Evolutionary conservation across 2,113 vertebrate species (phyloP).

Genomic region (Oreotrochilus melanogaster): DNA sequence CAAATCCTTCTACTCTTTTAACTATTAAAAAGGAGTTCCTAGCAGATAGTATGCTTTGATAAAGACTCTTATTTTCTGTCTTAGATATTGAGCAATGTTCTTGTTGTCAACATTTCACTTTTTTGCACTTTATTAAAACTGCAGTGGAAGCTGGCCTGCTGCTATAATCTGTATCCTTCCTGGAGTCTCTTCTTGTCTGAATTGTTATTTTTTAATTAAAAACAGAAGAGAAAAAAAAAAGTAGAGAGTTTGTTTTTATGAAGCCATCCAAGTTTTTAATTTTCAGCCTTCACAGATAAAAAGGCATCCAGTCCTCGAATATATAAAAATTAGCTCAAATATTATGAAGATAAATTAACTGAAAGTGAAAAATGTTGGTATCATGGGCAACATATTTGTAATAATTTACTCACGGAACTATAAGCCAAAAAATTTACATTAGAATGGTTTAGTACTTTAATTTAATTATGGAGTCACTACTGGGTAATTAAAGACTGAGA

Average conservation of each 20-base stretch:
- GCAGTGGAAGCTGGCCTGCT: background rate
- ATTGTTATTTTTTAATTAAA: background rate
- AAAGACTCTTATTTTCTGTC: background rate
- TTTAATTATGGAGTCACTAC: slow-evolving; percentile 63
- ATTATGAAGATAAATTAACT: background rate
- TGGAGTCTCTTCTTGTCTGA: background rate
- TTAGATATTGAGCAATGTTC: background rate
- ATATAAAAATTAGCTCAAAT: background rate
- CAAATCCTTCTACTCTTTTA: background rate
- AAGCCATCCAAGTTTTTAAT: background rate
- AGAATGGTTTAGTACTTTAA: slow-evolving; percentile 44
- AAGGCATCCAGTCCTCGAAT: background rate
- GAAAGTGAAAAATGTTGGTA: background rate
- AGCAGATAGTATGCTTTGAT: background rate
- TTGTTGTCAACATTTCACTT: background rate
- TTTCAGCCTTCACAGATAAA: background rate
- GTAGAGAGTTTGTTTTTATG: background rate
- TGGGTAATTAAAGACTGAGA: slow-evolving; percentile 26
- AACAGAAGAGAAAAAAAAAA: background rate
- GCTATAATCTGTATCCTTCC: background rate
- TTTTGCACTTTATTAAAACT: background rate
- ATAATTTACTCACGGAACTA: background rate
- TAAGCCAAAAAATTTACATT: slow-evolving; percentile 9
- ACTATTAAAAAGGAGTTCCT: background rate
- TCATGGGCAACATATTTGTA: background rate